phyloP scores from a whole-genome alignment of 2,888 invertebrate species.

The Yponomeuta malinellus region DNA sequence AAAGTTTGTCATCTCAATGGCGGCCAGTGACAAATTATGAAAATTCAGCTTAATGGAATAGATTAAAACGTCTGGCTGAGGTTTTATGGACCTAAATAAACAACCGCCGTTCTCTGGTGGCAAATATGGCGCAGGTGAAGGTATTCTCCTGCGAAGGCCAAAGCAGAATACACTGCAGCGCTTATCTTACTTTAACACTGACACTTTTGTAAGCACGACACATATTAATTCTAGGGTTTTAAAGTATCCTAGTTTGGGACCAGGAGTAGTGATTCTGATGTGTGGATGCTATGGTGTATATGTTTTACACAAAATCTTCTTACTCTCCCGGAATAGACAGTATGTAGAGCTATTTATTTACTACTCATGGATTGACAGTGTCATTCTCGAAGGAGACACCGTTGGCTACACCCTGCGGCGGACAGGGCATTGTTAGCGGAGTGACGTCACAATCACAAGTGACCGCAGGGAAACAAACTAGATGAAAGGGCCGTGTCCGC shows the following conservation, averaged over 20 bases:
- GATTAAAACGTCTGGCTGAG: neutral
- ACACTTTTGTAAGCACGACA: neutral
- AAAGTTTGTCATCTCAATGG: neutral
- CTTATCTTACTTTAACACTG: neutral
- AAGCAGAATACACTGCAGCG: neutral
- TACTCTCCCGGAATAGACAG: too few species aligned
- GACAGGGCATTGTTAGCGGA: neutral
- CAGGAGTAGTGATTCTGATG: too few species aligned
- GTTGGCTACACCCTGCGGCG: neutral
- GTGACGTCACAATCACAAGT: slow-evolving; percentile 26
- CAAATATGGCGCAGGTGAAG: neutral
- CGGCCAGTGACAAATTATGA: neutral
- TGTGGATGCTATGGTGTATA: too few species aligned
- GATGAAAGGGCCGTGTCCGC: slow-evolving; percentile 12
- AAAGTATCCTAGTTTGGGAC: too few species aligned
- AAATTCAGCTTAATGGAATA: slow-evolving; percentile 3
- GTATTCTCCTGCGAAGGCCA: neutral
- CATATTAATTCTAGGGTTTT: too few species aligned
- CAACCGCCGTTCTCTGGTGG: neutral
- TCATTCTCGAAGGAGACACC: neutral
- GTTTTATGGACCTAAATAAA: neutral
- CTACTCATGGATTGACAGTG: neutral
- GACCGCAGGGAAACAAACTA: slow-evolving; percentile 38
- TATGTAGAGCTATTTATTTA: too few species aligned
- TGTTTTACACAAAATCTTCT: too few species aligned